Base-by-base conservation (phyloP, 2,888 invertebrate genomes). In the Encarsia formosa region DNA sequence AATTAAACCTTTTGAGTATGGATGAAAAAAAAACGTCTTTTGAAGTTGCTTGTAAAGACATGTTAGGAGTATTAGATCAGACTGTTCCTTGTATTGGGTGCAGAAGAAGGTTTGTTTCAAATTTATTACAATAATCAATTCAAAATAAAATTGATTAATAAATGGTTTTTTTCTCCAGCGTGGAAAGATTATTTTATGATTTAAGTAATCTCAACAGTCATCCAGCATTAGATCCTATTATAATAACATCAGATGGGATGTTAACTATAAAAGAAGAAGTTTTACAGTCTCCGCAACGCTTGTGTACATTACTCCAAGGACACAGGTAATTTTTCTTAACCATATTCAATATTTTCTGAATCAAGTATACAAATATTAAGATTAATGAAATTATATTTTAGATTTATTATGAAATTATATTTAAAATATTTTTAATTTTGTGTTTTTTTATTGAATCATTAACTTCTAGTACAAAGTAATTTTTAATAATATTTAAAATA, bases 61-160 rank as follows among this genome's bases (percentile, higher is more conserved):
- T 94, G 66, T 81, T 91, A 69, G 84, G 85, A 65, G 87, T 92
- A 66, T 78, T 95, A 59, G 87, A 91, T 77, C 91, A 93, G 78
- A 87, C 88, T 74, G 91, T 95, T 68, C 92, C 93, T 59, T 95
- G 95, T 79, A 91, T 95, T 68, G 94, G 95, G 58, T 95, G 95
- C 77, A 81, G 94, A 60, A 82, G 91, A 80, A 91, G 91, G 91
- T 90, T 18, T 40, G 38, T 15, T 13, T 24, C 26, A 26, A 42
- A 34, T 23, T 34, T 37, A 20, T 37, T 29, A 29, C 29, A 29
- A 8, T 8, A 35, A 29, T 42, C 35, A 19, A 29, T n/a, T 42
- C 37, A 39, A 26, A 26, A 8, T 26, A 26, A 26, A 8, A 8
- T 8, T 43, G 19, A 29, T 23, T 39, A n/a, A 18, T 19, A 39